A percentile compares a stretch with the other conserved stretches of the same genome.
These are phyloP conservation scores for Eristalis arbustorum DNA, from an alignment of 2,888 invertebrate genomes.

Conservation along the genomic window DNA sequence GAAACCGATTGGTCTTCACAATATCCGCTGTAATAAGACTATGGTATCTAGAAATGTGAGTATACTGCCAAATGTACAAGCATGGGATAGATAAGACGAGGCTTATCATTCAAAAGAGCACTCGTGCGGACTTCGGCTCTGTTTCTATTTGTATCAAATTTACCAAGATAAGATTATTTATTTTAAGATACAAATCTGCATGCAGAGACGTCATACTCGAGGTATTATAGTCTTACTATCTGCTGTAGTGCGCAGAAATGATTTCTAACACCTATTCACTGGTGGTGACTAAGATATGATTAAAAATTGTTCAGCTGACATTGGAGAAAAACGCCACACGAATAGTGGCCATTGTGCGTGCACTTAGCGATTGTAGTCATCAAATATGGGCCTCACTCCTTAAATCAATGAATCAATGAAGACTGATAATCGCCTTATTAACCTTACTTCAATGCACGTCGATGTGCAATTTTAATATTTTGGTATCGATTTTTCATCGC, in stretches of 20 bases:
- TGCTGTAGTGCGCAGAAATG: background rate
- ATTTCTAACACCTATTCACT: background rate
- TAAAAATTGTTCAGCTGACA: background rate
- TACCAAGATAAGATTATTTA: background rate
- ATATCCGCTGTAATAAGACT: background rate
- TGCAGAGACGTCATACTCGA: background rate
- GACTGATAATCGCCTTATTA: no score
- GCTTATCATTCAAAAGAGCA: background rate
- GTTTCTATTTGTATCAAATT: background rate
- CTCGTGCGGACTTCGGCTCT: background rate
- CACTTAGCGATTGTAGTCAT: no score
- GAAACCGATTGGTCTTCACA: background rate
- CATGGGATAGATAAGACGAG: background rate
- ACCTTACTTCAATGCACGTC: no score
- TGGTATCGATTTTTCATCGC: no score
- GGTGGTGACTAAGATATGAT: background rate
- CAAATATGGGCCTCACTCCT: no score
- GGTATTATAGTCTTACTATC: background rate
- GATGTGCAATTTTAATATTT: no score
- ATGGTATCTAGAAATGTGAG: background rate
- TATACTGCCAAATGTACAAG: background rate
- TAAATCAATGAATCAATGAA: no score
- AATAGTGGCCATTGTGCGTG: no score
- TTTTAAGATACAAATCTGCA: background rate
- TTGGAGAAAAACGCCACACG: background rate